These are phyloP conservation scores for Gasteruption jaculator DNA, from an alignment of 2,888 invertebrate genomes.

Conservation along the genomic window DNA sequence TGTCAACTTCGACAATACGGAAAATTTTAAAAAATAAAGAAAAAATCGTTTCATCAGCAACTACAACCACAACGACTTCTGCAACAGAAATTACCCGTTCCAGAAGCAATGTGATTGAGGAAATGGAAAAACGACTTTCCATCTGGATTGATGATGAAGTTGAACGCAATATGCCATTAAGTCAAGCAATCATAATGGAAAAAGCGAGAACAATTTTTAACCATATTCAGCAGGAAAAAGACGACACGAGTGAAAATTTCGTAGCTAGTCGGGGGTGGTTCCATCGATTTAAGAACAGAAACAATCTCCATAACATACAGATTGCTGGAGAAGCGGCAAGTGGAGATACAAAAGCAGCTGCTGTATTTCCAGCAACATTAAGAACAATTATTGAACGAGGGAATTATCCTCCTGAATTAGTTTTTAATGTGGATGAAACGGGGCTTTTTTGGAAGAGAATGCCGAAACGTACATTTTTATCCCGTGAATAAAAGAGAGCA, in stretches of 20 bases:
- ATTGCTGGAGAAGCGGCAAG: slow-evolving; percentile 22
- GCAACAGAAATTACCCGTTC: slow-evolving; percentile 17
- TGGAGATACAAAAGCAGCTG: slow-evolving; percentile 19
- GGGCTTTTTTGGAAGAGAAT: slow-evolving; percentile 27
- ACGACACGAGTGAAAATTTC: slow-evolving; percentile 18
- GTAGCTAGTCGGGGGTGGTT: slow-evolving; percentile 24
- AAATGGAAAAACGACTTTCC: slow-evolving; percentile 20
- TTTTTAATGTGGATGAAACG: slow-evolving; percentile 25
- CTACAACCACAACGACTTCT: slow-evolving; percentile 14
- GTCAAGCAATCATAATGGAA: slow-evolving; percentile 18
- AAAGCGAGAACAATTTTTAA: slow-evolving; percentile 19
- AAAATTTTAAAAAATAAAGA: slow-evolving; percentile 15
- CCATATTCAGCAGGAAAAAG: slow-evolving; percentile 14
- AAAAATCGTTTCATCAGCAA: slow-evolving; percentile 15
- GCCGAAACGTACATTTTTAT: slow-evolving; percentile 20
- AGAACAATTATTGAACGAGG: slow-evolving; percentile 22
- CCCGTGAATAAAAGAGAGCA: slow-evolving; percentile 16
- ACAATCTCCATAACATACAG: slow-evolving; percentile 19
- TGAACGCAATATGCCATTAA: slow-evolving; percentile 20
- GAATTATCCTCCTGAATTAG: slow-evolving; percentile 17
- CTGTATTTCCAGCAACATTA: slow-evolving; percentile 19
- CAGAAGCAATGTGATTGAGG: slow-evolving; percentile 17
- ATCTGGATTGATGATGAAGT: slow-evolving; percentile 20
- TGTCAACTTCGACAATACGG: slow-evolving; percentile 18
- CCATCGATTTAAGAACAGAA: slow-evolving; percentile 19